Evolutionary conservation across 2,797 vertebrate species (phyloP).

Genomic region (Chelon auratus): DNA sequence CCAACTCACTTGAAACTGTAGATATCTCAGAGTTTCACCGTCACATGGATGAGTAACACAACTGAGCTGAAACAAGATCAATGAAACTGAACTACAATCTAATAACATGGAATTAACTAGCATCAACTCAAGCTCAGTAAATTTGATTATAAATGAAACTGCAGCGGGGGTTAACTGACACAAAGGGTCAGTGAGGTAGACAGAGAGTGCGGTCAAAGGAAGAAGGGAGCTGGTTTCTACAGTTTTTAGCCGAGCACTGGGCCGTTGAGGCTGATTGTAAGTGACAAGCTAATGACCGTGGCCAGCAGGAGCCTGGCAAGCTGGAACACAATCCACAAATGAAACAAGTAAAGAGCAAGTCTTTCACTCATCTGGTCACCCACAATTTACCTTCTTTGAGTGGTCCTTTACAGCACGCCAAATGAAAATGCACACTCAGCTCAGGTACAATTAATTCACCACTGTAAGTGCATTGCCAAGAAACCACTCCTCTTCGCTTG

Average conservation of each 20-base stretch:
- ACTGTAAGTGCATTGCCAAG: conserved; percentile 23
- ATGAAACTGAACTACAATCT: conserved; percentile 21
- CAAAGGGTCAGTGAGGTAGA: conserved; percentile 27
- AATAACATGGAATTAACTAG: conserved; percentile 11
- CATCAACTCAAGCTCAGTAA: conserved; percentile 16
- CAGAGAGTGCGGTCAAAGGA: conserved; percentile 8
- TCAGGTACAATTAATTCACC: conserved; percentile 55
- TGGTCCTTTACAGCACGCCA: conserved; percentile 18
- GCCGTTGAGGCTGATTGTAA: conserved; percentile 72
- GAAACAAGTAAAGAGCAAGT: conserved; percentile 52
- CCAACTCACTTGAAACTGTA: neutral
- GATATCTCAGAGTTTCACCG: neutral
- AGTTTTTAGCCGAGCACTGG: conserved; percentile 33
- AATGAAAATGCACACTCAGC: conserved; percentile 44
- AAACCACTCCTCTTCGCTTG: conserved; percentile 41
- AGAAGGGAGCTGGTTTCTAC: conserved; percentile 14
- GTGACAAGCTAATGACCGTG: conserved; percentile 77
- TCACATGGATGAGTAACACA: conserved; percentile 2
- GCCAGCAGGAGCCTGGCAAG: conserved; percentile 55
- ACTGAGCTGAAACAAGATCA: conserved; percentile 25
- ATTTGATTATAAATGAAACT: conserved; percentile 35
- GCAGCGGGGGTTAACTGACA: conserved; percentile 25
- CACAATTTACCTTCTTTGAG: conserved; percentile 28
- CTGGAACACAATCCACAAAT: conserved; percentile 59
- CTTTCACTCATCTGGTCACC: conserved; percentile 24